A percentile compares a stretch with the other conserved stretches of the same genome.
Conservation (phyloP, 53 echinoderm and acorn worm genomes). For the Pentamera pediparva region DNA sequence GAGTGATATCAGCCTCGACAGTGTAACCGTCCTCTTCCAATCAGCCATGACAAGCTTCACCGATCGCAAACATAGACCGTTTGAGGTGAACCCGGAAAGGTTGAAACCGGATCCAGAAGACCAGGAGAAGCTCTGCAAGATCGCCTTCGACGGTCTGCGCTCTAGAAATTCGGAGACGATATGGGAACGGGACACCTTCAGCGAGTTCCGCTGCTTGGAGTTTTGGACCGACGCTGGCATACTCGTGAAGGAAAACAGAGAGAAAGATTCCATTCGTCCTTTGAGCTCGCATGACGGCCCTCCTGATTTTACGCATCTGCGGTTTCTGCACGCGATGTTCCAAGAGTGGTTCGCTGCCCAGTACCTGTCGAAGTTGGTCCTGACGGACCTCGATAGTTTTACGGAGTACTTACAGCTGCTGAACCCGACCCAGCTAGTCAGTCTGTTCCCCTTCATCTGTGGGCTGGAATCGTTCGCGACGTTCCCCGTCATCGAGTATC, state of each 20-base stretch:
- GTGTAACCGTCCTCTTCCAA: slow-evolving; percentile 17
- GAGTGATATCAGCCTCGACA: background rate
- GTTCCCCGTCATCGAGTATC: background rate
- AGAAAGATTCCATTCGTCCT: background rate
- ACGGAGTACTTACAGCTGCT: background rate
- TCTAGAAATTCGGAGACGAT: background rate
- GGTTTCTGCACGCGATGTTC: slow-evolving; percentile 4
- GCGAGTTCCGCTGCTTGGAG: background rate
- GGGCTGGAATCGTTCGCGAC: slow-evolving; percentile 11
- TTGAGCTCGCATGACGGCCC: background rate
- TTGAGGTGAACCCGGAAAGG: background rate
- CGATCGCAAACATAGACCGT: background rate
- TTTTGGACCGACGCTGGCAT: slow-evolving; percentile 26
- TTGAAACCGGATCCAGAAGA: background rate
- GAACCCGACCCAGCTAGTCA: slow-evolving; percentile 2
- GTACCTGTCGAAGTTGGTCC: background rate
- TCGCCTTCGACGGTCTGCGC: background rate
- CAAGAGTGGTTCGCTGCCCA: slow-evolving; percentile 20
- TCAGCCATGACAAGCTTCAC: background rate
- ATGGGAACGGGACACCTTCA: background rate
- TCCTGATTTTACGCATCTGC: background rate
- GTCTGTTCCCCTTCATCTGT: slow-evolving; percentile 14
- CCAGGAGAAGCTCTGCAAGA: slow-evolving; percentile 3
- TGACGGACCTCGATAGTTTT: background rate
- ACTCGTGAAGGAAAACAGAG: background rate